These are phyloP conservation scores for Hypocryptadius cinnamomeus DNA, from an alignment of 2,113 vertebrate genomes.

Conservation along the genomic window DNA sequence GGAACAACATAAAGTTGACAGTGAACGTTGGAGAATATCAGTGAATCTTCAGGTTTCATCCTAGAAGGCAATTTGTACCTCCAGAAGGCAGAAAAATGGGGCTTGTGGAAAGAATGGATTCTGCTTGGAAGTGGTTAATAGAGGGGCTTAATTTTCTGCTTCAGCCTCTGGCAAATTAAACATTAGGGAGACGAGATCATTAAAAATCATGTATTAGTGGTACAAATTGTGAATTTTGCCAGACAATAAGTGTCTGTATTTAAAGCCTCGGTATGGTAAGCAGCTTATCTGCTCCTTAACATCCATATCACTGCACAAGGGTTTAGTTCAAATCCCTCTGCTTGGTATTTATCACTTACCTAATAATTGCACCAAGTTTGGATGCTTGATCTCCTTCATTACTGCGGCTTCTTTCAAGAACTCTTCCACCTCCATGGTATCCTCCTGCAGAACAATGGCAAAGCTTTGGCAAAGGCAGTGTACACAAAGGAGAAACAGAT, in stretches of 20 bases:
- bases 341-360: constrained; percentile 72
- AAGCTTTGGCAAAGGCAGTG: not conserved
- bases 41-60: not conserved
- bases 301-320: not conserved
- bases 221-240: not conserved
- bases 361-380: constrained; percentile 93
- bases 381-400: constrained; percentile 99
- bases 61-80: not conserved
- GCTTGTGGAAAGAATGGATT: not conserved
- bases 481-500: not conserved
- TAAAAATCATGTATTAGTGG: constrained; percentile 22
- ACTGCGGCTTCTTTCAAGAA: constrained; percentile 96
- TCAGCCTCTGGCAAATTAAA: constrained; percentile 5
- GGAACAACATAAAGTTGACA: not conserved
- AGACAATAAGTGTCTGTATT: constrained; percentile 21
- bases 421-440: constrained; percentile 99
- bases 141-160: not conserved
- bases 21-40: not conserved
- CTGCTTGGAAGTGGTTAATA: constrained; percentile 11
- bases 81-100: not conserved
- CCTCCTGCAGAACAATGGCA: constrained; percentile 77
- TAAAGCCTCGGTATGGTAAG: constrained; percentile 15
- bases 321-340: not conserved
- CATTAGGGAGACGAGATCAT: not conserved
- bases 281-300: constrained; percentile 15